phyloP scores from a whole-genome alignment of 2,113 vertebrate species.

The Aptenodytes forsteri region DNA sequence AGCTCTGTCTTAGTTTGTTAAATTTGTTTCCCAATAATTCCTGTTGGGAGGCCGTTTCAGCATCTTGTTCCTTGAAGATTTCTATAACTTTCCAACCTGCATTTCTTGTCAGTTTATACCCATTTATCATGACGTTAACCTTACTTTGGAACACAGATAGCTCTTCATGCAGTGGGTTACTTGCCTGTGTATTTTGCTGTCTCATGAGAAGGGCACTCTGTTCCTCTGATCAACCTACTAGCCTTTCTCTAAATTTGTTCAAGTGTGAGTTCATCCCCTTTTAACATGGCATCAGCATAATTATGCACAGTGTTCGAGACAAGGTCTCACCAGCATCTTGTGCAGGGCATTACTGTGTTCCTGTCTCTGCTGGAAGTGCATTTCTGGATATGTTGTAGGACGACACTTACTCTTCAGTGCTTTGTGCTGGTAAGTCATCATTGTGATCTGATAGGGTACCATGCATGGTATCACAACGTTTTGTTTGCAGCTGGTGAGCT shows the following conservation, averaged over 20 bases:
- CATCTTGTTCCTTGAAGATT: neutral
- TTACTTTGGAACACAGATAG: neutral
- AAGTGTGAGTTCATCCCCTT: neutral
- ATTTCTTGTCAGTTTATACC: neutral
- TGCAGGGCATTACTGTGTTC: neutral
- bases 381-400: neutral
- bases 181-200: neutral
- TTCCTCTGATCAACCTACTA: neutral
- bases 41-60: neutral
- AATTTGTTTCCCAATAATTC: neutral
- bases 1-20: neutral
- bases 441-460: accelerated
- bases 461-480: accelerated
- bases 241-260: neutral
- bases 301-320: neutral
- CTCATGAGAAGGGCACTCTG: neutral
- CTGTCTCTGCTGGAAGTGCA: neutral
- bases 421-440: neutral
- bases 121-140: neutral
- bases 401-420: neutral
- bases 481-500: neutral
- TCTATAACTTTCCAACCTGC: neutral
- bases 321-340: neutral
- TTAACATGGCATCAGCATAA: neutral
- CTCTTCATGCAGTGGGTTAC: neutral